Conservation (phyloP, 1,140 invertebrate species). For the Harpegnathos saltator region DNA sequence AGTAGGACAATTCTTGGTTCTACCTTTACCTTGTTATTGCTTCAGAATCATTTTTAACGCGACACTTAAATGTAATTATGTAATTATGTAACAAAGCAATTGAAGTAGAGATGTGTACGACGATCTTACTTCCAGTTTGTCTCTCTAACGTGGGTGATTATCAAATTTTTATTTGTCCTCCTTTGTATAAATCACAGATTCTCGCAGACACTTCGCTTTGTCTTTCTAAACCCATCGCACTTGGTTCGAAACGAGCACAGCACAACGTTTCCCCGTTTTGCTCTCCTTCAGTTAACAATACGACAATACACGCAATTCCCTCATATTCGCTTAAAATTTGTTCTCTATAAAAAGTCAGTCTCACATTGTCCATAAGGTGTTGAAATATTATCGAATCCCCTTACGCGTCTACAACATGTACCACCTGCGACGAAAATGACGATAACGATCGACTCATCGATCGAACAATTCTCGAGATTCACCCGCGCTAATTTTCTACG, state of each 20-base stretch:
- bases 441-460: slow-evolving; percentile 35
- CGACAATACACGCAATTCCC: slow-evolving; percentile 39
- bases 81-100: slow-evolving; percentile 18
- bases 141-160: slow-evolving; percentile 11
- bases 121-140: not conserved
- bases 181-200: slow-evolving; percentile 56
- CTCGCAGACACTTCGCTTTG: slow-evolving; percentile 26
- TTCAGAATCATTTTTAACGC: slow-evolving; percentile 10
- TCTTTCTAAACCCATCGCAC: slow-evolving; percentile 17
- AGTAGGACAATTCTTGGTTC: not conserved
- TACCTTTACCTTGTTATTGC: slow-evolving; percentile 17
- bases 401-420: slow-evolving; percentile 62
- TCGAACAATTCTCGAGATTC: slow-evolving; percentile 40
- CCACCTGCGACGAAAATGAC: slow-evolving; percentile 34
- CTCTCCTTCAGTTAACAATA: slow-evolving; percentile 31
- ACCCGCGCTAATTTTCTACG: slow-evolving; percentile 15
- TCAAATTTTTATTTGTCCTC: slow-evolving; percentile 4
- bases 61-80: slow-evolving; percentile 20
- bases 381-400: slow-evolving; percentile 62
- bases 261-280: not conserved
- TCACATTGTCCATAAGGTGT: slow-evolving; percentile 79
- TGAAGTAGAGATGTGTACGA: not conserved
- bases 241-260: slow-evolving; percentile 31
- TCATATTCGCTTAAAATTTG: slow-evolving; percentile 69
- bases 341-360: slow-evolving; percentile 83